These are phyloP conservation scores for Balearica regulorum DNA, from an alignment of 2,797 vertebrate species.

Conservation along the genomic window DNA sequence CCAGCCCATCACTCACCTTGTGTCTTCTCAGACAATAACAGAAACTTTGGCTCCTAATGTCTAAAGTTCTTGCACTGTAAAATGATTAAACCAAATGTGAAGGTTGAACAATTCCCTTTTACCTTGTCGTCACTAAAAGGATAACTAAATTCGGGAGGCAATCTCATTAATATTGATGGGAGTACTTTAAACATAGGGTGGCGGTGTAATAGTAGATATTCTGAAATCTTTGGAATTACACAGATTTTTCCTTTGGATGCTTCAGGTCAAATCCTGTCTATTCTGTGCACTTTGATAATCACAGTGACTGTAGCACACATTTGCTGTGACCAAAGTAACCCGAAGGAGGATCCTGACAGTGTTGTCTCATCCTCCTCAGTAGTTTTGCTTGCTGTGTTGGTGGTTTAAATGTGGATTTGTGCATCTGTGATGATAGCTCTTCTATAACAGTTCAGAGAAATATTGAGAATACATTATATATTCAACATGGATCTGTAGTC, in stretches of 20 bases:
- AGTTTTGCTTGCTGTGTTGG: background rate
- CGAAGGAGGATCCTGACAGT: background rate
- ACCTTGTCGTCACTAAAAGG: background rate
- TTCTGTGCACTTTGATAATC: background rate
- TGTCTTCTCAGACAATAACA: background rate
- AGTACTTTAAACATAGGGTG: background rate
- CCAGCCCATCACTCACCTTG: accelerated
- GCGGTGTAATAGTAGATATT: background rate
- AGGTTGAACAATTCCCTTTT: background rate
- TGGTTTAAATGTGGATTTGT: background rate
- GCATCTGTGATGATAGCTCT: background rate
- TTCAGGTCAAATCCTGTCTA: background rate
- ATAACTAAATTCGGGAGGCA: background rate
- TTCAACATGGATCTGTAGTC: background rate
- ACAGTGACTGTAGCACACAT: background rate
- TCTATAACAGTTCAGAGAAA: background rate
- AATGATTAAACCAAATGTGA: background rate
- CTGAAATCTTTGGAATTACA: background rate
- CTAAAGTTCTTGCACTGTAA: background rate
- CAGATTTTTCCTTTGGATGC: background rate
- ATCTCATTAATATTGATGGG: background rate
- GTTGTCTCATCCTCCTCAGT: background rate
- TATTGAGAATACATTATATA: background rate
- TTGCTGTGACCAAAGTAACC: background rate
- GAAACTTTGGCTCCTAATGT: background rate